These are phyloP conservation scores for Muntiacus muntjak DNA, from an alignment of 2,113 vertebrate genomes.

Conservation along the genomic window DNA sequence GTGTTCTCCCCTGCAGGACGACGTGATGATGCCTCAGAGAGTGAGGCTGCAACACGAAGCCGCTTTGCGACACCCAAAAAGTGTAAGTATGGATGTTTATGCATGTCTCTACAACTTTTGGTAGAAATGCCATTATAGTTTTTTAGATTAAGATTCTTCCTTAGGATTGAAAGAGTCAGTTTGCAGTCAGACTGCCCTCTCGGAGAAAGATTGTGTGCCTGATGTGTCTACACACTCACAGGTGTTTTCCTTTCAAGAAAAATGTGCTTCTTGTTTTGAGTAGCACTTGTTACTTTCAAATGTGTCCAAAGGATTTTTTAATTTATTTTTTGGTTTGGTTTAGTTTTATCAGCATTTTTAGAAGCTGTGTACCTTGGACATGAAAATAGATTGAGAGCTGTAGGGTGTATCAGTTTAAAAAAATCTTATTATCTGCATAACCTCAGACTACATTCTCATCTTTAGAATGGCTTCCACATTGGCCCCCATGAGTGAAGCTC, in stretches of 20 bases:
- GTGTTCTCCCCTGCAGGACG: slow-evolving; percentile 86
- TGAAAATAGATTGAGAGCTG: not conserved
- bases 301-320: not conserved
- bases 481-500: not conserved
- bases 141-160: not conserved
- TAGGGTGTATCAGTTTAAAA: too few relatives aligned
- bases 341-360: not conserved
- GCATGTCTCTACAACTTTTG: not conserved
- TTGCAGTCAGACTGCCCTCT: not conserved
- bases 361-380: not conserved
- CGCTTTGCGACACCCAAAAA: slow-evolving; percentile 81
- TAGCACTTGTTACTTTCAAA: not conserved
- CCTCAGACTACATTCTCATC: not conserved
- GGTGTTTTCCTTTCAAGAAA: slow-evolving; percentile 37
- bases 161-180: not conserved
- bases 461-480: not conserved
- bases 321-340: not conserved
- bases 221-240: rapidly evolving
- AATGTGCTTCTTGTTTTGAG: slow-evolving; percentile 44
- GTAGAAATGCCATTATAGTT: not conserved
- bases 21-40: slow-evolving; percentile 93
- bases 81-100: slow-evolving; percentile 82
- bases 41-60: slow-evolving; percentile 88
- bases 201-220: not conserved
- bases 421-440: rapidly evolving